Conservation (phyloP, 2,797 vertebrate genomes). For the Notamacropus eugenii region DNA sequence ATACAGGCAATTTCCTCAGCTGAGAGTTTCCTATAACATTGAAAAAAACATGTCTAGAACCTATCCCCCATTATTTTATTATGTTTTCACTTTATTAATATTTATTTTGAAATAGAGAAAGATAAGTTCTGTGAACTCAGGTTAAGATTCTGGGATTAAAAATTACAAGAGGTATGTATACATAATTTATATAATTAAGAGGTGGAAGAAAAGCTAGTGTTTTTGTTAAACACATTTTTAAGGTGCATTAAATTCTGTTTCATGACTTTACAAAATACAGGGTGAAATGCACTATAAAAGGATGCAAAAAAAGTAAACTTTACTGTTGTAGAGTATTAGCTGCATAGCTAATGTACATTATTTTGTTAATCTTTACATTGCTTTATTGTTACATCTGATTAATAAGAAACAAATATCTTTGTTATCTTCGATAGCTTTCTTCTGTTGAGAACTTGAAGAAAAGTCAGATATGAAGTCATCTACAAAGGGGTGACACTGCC, state of each 20-base stretch:
- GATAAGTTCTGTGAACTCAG: not conserved
- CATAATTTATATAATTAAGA: not conserved
- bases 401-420: not conserved
- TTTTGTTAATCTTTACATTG: conserved; percentile 12
- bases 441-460: conserved; percentile 20
- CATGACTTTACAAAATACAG: conserved; percentile 9
- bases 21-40: no score
- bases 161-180: not conserved
- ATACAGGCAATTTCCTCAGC: no score
- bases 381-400: not conserved
- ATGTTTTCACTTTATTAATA: not conserved
- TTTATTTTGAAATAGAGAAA: not conserved
- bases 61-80: not conserved
- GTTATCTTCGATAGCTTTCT: not conserved
- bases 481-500: conserved; percentile 15
- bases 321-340: not conserved
- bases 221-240: conserved; percentile 1
- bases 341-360: not conserved
- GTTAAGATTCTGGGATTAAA: not conserved
- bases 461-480: not conserved
- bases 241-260: not conserved
- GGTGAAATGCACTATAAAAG: not conserved
- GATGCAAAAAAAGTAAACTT: not conserved
- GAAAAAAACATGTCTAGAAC: not conserved
- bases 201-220: not conserved